Conservation (phyloP, 2,113 vertebrate species). For the Nematolebias whitei region DNA sequence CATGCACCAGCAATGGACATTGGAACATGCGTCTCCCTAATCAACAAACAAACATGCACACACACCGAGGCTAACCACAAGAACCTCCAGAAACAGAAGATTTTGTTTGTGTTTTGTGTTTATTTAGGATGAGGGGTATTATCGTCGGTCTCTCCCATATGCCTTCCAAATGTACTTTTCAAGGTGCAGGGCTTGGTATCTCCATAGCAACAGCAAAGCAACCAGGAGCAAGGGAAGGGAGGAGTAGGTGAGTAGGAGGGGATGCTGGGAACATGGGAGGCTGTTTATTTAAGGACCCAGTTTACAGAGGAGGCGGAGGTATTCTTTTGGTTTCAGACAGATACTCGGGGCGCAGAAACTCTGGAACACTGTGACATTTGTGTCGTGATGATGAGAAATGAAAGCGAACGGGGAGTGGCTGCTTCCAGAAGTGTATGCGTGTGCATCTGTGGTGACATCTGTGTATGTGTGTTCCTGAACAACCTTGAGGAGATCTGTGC, state of each 20-base stretch:
- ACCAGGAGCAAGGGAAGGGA: conserved; percentile 55
- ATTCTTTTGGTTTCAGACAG: conserved; percentile 35
- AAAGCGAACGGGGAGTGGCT: conserved; percentile 41
- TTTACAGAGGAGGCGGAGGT: conserved; percentile 9
- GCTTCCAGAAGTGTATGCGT: conserved; percentile 11
- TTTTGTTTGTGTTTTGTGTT: conserved; percentile 40
- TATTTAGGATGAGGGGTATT: conserved; percentile 72
- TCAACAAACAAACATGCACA: conserved; percentile 33
- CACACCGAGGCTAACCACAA: conserved; percentile 51
- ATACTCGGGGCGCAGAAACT: conserved; percentile 45
- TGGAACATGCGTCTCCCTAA: conserved; percentile 59
- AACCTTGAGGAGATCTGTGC: conserved; percentile 33
- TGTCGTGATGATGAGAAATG: background rate
- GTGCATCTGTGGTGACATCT: conserved; percentile 12
- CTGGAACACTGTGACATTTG: conserved; percentile 61
- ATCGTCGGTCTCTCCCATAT: conserved; percentile 69
- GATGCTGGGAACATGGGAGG: conserved; percentile 18
- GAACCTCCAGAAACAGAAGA: conserved; percentile 58
- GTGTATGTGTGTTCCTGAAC: conserved; percentile 17
- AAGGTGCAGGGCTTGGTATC: conserved; percentile 84
- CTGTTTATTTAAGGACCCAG: conserved; percentile 1
- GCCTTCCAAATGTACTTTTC: conserved; percentile 79
- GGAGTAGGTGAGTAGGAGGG: conserved; percentile 33
- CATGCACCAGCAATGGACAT: conserved; percentile 59
- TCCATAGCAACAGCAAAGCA: conserved; percentile 79